Conservation (phyloP, 2,888 invertebrate species). For the Hemicrepidius hirtus region DNA sequence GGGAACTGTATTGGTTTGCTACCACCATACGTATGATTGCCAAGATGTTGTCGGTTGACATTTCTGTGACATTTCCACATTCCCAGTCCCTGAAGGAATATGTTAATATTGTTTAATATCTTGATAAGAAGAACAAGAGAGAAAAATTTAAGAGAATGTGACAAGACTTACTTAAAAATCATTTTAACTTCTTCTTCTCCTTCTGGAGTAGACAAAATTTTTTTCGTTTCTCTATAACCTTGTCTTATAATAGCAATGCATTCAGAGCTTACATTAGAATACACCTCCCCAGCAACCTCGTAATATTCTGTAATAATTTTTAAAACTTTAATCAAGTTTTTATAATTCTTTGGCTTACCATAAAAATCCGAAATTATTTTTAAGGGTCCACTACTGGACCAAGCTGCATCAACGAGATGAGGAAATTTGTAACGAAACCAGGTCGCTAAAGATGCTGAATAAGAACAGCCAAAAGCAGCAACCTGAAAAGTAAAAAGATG, state of each 20-base stretch:
- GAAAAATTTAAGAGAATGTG: not conserved
- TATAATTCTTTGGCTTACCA: conserved; percentile 67
- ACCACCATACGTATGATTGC: conserved; percentile 20
- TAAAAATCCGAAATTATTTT: conserved; percentile 76
- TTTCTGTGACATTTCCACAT: conserved; percentile 34
- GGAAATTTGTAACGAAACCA: conserved; percentile 78
- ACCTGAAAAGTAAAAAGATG: conserved; percentile 54
- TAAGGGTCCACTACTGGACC: conserved; percentile 78
- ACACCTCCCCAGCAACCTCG: conserved; percentile 73
- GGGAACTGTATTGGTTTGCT: conserved; percentile 32
- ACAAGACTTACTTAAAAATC: conserved; percentile 72
- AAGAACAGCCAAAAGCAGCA: conserved; percentile 76
- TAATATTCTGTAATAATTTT: conserved; percentile 74
- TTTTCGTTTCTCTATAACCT: conserved; percentile 68
- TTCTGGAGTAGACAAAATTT: conserved; percentile 62
- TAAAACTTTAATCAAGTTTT: no score
- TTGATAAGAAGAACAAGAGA: no score
- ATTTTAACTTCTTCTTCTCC: conserved; percentile 69
- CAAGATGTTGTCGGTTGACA: conserved; percentile 19
- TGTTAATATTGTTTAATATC: not conserved
- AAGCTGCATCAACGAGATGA: conserved; percentile 75
- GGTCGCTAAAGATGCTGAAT: conserved; percentile 77
- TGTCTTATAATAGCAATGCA: conserved; percentile 71
- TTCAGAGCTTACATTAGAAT: conserved; percentile 66
- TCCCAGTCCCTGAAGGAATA: conserved; percentile 30